Evolutionary conservation across 1,140 invertebrate genomes (phyloP), one percentile per base, ranked within the genome.

Genomic region (Drosophila nebulosa): DNA sequence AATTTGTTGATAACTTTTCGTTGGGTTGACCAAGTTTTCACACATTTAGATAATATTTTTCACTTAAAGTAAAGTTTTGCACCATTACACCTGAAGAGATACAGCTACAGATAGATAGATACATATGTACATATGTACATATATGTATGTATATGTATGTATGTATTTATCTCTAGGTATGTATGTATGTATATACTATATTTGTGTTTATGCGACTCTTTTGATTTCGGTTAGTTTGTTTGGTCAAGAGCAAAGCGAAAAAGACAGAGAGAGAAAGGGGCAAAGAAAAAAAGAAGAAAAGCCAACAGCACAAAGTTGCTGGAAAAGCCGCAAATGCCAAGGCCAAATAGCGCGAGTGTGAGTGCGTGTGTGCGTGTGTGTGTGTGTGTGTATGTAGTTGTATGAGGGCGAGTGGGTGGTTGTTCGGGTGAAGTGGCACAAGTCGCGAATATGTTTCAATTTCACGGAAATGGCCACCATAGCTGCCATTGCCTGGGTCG

Each of bases 271-370:
- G 22, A 16, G 26, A 51, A 9, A 30, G 24, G 24, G 9, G 30
- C 12, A 36, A 36, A 36, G 32, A 35, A 35, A 12, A 24, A 68
- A 69, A 61, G 22, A 69, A 62, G 10, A 27, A 27, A 65, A 21
- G 57, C 52, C 39, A 22, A n/a, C 6, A 27, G 5, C 14, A 58
- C 50, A 53, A 24, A 24, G 27, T n/a, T n/a, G 26, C 24, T 9
- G 74, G 72, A 67, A 76, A 80, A 63, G 68, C 73, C 81, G 64
- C 80, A 85, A 85, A 85, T 85, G 80, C 80, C 80, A 85, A 85
- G 80, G 80, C 74, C 81, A 80, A 78, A 69, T 56, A 36, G 26
- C 53, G 26, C 42, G 65, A 46, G 46, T 62, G 59, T 63, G 58
- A 55, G 53, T 65, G 69, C 67, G 64, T 66, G 27, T 57, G 26